Conservation (phyloP, 2,113 vertebrate species). For the Orientallactaga bullata region DNA sequence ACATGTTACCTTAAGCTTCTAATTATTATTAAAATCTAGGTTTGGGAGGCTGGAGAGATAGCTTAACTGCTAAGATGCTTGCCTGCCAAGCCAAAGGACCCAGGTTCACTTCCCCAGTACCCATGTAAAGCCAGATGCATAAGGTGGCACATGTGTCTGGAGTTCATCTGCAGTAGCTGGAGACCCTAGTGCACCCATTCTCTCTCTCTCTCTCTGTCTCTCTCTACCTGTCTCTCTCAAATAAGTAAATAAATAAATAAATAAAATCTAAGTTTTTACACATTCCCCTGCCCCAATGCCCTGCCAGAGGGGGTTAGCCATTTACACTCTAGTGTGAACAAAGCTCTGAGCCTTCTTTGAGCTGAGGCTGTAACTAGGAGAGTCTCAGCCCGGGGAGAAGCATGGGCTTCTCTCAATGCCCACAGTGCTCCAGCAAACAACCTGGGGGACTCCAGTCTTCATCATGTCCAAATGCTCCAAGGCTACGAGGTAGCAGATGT, state of each 20-base stretch:
- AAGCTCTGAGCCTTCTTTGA: background rate
- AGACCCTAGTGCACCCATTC: too few species aligned
- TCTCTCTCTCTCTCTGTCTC: too few species aligned
- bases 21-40: background rate
- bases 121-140: too few species aligned
- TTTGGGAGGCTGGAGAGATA: too few species aligned
- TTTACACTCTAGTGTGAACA: background rate
- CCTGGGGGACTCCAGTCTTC: background rate
- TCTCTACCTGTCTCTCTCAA: too few species aligned
- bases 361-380: background rate
- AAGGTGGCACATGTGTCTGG: too few species aligned
- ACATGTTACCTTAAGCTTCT: constrained; percentile 26
- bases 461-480: background rate
- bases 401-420: accelerated
- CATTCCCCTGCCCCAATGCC: too few species aligned
- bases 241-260: too few species aligned
- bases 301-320: background rate
- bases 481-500: constrained; percentile 62
- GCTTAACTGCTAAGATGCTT: too few species aligned
- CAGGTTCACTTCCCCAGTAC: too few species aligned
- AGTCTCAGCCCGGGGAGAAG: background rate
- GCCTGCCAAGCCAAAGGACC: too few species aligned
- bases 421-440: background rate
- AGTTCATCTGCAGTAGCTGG: too few species aligned
- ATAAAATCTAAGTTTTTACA: background rate